phyloP scores from a whole-genome alignment of 1,140 invertebrate genomes.

The Macrobrachium rosenbergii region DNA sequence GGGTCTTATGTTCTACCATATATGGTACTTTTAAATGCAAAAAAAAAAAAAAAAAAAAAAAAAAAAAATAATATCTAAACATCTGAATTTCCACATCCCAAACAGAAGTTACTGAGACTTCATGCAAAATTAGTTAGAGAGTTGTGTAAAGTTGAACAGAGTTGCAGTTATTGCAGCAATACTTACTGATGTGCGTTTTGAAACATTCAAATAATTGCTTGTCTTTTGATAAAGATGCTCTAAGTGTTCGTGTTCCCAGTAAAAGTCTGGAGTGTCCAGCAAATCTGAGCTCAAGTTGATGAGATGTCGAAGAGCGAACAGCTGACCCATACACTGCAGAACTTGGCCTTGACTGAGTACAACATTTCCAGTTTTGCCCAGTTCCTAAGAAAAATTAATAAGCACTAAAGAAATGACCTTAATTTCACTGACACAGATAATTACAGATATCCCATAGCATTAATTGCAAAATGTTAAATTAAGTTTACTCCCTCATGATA shows the following conservation, averaged over 20 bases:
- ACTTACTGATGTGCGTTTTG: constrained; percentile 82
- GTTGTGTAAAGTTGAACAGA: too few relatives aligned
- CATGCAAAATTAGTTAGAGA: neutral
- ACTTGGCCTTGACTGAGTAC: constrained; percentile 74
- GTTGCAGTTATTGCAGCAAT: too few relatives aligned
- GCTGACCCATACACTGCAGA: constrained; percentile 89
- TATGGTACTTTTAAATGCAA: too few relatives aligned
- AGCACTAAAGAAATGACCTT: too few relatives aligned
- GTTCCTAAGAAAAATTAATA: constrained; percentile 42
- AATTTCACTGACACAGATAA: too few relatives aligned
- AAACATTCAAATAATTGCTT: constrained; percentile 86
- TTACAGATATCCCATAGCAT: too few relatives aligned
- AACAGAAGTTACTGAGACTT: neutral
- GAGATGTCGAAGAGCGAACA: constrained; percentile 89
- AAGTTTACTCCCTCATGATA: too few relatives aligned
- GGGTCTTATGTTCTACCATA: too few relatives aligned
- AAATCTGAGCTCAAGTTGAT: constrained; percentile 95
- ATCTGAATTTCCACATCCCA: neutral
- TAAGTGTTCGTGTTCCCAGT: constrained; percentile 93
- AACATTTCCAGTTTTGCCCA: constrained; percentile 53
- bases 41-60: too few relatives aligned
- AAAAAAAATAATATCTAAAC: neutral
- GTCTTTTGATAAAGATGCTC: constrained; percentile 86
- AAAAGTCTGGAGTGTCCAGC: constrained; percentile 95
- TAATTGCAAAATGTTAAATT: too few relatives aligned